Base-by-base conservation (phyloP, 2,113 vertebrate genomes). In the Coryphaenoides rupestris region DNA sequence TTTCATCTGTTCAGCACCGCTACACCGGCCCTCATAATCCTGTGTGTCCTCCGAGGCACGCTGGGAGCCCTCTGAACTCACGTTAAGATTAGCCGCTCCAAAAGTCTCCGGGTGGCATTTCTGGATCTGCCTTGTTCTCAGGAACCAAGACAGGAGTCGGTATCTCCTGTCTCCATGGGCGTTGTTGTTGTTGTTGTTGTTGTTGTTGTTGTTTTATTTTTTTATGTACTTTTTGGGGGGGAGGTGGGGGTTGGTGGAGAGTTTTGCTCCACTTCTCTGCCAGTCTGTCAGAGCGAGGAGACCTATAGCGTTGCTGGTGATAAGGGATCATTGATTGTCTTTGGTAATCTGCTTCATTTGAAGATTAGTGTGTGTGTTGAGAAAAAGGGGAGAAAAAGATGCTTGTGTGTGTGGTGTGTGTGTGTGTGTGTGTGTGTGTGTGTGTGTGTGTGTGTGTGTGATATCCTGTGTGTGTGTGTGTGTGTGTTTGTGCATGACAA, bases 31-130 rank as follows among this genome's bases (percentile, higher is more conserved):
- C 79, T 87, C 85, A 88, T 86, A 84, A 83, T 54, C 75, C 71
- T 80, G 86, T 79, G 78, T 88, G 86, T 87, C 80, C 87, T 82
- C 77, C 68, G 65, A n/a, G 61, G 45, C 15, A 62, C 79, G 69
- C 65, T 50, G 26, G 55, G 72, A 69, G 63, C 64, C 76, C 70
- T 85, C 77, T 82, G 79, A 89, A 85, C 79, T 79, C 78, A 78
- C 84, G 86, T 81, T 85, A 85, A 84, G 86, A 89, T 88, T 84
- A 88, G 77, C 77, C 79, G 60, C 65, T 81, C 76, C 67, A 80
- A 82, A 83, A 86, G 86, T 87, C 86, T 86, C 71, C 60, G 76
- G 73, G 77, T 88, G 84, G 73, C 86, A 81, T 87, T 89, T 87
- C 65, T 73, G 62, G 75, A 78, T 81, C 68, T 45, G 63, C 52